phyloP scores from a whole-genome alignment of 2,797 vertebrate genomes.

The Sebastes flavidus region DNA sequence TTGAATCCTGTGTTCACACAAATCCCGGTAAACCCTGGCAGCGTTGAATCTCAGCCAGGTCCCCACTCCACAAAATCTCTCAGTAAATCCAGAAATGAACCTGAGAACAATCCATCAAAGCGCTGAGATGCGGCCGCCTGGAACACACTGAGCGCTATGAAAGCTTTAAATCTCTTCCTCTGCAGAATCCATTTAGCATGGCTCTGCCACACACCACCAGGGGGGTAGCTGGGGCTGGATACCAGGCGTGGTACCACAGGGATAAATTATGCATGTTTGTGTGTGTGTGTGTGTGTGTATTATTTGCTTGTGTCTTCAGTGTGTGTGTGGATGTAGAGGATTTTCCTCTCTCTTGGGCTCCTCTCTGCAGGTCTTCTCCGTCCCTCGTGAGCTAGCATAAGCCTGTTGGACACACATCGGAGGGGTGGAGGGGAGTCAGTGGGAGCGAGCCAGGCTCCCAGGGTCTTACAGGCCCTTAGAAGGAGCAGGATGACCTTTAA shows the following conservation, averaged over 20 bases:
- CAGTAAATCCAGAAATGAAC: slow-evolving; percentile 62
- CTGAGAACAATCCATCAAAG: slow-evolving; percentile 79
- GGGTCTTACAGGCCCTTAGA: slow-evolving; percentile 81
- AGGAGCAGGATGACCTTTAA: slow-evolving; percentile 82
- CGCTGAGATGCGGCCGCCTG: slow-evolving; percentile 58
- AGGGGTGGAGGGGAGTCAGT: slow-evolving; percentile 64
- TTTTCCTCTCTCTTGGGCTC: slow-evolving; percentile 74
- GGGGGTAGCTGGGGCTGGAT: slow-evolving; percentile 56
- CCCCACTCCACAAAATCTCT: slow-evolving; percentile 48
- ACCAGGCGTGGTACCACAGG: slow-evolving; percentile 56
- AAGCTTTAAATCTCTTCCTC: slow-evolving; percentile 82
- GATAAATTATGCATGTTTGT: slow-evolving; percentile 61
- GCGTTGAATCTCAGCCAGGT: slow-evolving; percentile 14
- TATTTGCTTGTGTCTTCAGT: slow-evolving; percentile 26
- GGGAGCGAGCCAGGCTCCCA: slow-evolving; percentile 66
- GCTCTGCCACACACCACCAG: slow-evolving; percentile 72
- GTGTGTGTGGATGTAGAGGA: slow-evolving; percentile 64
- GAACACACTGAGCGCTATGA: slow-evolving; percentile 72
- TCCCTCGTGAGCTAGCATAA: slow-evolving; percentile 80
- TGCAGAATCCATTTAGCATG: slow-evolving; percentile 82
- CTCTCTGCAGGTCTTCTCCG: slow-evolving; percentile 75
- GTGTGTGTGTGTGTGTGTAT: slow-evolving; percentile 60
- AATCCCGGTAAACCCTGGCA: slow-evolving; percentile 19
- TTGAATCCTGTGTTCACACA: slow-evolving; percentile 21
- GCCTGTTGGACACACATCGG: slow-evolving; percentile 87